Evolutionary conservation across 1,140 invertebrate species (phyloP), one percentile per base, ranked within the genome.

Genomic region (Solen grandis): DNA sequence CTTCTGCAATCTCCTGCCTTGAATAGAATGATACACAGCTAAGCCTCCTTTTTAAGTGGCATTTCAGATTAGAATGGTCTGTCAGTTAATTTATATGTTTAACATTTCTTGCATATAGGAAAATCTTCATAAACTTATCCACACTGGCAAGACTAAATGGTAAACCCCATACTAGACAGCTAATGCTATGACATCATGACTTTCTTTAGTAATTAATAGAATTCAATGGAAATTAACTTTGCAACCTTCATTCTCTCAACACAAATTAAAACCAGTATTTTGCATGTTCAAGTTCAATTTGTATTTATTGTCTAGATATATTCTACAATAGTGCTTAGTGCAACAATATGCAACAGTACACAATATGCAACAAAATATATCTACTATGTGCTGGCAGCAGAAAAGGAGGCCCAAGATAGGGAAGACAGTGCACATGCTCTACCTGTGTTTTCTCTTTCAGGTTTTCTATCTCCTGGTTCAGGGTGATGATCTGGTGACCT

Each of bases 361-460:
- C 25, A 57, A 22, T 8, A 25, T 57, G 13, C 25, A 14, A 19
- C 55, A 57, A 19, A 46, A 46, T 57, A 14, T 57, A 8, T 14
- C 13, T 25, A 57, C 25, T 8, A n/a, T n/a, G n/a, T n/a, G n/a
- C n/a, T n/a, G n/a, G n/a, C n/a, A n/a, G n/a, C n/a, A n/a, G n/a
- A n/a, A n/a, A n/a, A 57, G 8, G 25, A 13, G 13, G 55, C 10
- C 25, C 5, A 25, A 57, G 5, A 14, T 14, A 57, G 5, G 25
- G 13, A 19, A 25, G 55, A 57, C 55, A 57, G 8, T 25, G 25
- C n/a, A 3, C 16, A 16, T 19, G 19, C 19, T 27, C 27, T 29
- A 70, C 76, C 76, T 79, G 55, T 79, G 76, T 50, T 79, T 8
- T 69, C 27, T 79, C 76, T 62, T 68, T 69, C 35, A 79, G 33